Conservation (phyloP, 2,113 vertebrate genomes). For the Tragelaphus scriptus region DNA sequence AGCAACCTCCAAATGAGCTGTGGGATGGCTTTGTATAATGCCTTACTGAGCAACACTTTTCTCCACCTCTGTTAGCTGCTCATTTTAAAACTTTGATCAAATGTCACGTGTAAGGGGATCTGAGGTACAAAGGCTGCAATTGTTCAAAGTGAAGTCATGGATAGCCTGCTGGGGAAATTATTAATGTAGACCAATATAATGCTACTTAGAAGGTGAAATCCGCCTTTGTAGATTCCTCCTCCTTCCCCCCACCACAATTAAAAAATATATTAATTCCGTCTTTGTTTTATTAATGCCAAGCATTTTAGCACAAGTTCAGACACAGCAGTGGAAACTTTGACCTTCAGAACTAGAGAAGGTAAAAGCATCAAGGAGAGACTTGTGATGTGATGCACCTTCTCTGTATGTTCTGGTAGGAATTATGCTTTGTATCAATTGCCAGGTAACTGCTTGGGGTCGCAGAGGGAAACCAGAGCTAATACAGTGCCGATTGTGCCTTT, state of each 20-base stretch:
- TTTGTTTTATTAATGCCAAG: conserved; percentile 77
- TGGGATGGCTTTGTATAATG: conserved; percentile 62
- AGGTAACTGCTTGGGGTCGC: not conserved
- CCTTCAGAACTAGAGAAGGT: conserved; percentile 58
- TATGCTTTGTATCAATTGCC: not conserved
- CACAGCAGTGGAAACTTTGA: conserved; percentile 65
- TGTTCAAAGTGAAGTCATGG: conserved; percentile 80
- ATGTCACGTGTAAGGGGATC: conserved; percentile 84
- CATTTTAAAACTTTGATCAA: conserved; percentile 78
- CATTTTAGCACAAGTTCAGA: conserved; percentile 77
- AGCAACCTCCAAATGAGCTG: not conserved
- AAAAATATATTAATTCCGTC: conserved; percentile 76
- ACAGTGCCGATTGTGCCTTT: not conserved
- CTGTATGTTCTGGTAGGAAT: not conserved
- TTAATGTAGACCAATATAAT: conserved; percentile 84
- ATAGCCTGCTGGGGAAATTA: conserved; percentile 86
- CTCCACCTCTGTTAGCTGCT: conserved; percentile 70
- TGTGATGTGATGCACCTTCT: not conserved
- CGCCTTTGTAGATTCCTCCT: conserved; percentile 64
- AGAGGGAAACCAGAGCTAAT: not conserved
- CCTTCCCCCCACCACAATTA: conserved; percentile 8
- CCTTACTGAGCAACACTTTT: conserved; percentile 51
- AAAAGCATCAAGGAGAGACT: not conserved
- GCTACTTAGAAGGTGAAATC: conserved; percentile 83
- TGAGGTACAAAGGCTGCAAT: conserved; percentile 81